Percentiles rank a stretch among this genome's conserved stretches.
Conservation (phyloP, 2,888 invertebrate species). For the Tinea pellionella region DNA sequence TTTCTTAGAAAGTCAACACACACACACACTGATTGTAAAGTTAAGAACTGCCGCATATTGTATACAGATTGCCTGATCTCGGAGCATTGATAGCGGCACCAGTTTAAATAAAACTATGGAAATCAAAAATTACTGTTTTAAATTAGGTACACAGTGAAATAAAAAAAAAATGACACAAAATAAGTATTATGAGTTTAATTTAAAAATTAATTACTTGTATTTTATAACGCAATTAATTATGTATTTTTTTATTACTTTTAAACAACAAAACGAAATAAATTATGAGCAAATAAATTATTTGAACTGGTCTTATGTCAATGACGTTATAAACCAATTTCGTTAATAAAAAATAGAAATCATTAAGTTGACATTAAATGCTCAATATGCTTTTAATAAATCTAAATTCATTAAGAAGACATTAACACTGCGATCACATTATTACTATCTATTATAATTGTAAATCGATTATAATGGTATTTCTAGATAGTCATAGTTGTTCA, state of each 20-base stretch:
- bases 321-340: neutral
- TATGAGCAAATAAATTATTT: neutral
- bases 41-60: neutral
- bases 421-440: neutral
- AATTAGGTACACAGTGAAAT: no score
- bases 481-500: no score
- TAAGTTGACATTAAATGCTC: neutral
- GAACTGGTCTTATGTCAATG: neutral
- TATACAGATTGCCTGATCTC: neutral
- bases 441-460: no score
- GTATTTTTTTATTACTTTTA: neutral
- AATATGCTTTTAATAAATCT: neutral
- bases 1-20: slow-evolving; percentile 15
- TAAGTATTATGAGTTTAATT: no score
- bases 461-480: no score
- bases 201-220: neutral
- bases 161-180: no score
- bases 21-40: slow-evolving; percentile 19
- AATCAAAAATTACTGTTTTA: neutral
- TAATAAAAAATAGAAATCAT: neutral
- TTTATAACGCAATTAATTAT: neutral
- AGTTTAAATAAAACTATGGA: neutral
- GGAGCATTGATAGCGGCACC: neutral
- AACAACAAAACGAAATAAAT: neutral
- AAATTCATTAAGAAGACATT: neutral